Base-by-base conservation (phyloP, 2,797 vertebrate genomes). In the Lycodopsis pacificus region DNA sequence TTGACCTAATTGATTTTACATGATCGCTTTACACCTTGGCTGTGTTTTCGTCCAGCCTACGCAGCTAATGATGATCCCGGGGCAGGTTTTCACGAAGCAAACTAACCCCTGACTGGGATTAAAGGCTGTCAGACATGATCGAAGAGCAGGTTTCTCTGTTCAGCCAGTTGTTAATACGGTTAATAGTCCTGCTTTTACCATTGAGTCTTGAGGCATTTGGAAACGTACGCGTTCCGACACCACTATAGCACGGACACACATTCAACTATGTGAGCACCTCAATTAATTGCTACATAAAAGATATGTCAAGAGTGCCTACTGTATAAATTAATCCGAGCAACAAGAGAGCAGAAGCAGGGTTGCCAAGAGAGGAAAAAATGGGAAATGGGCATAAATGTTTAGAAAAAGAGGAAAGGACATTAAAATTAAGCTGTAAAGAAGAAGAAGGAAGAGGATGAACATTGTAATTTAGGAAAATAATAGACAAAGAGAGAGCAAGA, bases 1-100 rank as follows among this genome's bases (percentile, higher is more conserved):
- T 46, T 69, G 54, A 81, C 69, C 68, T 62, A 65, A 82, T 77
- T 77, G 70, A 82, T 76, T 76, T 40, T 27, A 62, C 25, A 63
- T 75, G 54, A 78, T 46, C 66, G 42, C 42, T 61, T 38, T 73
- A 40, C 53, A 36, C 83, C 46, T 69, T 79, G n/a, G 54, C 53
- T 69, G 14, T 59, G 51, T 72, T 72, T 82, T 68, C 22, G 53
- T 79, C 64, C 53, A 65, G 63, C 42, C 65, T 17, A 74, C 65
- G 48, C 61, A 44, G 62, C 57, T 84, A 75, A 82, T 77, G 54
- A 83, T 79, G 68, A 58, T 32, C 71, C 71, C 7, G 30, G 32
- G 75, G 81, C 32, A 69, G 65, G 68, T 66, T 77, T 73, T 63
- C 58, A 63, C 12, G 3, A 4, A 71, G 67, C 49, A 76, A 85